phyloP scores from a whole-genome alignment of 2,888 invertebrate genomes.

The Platycnemis pennipes region DNA sequence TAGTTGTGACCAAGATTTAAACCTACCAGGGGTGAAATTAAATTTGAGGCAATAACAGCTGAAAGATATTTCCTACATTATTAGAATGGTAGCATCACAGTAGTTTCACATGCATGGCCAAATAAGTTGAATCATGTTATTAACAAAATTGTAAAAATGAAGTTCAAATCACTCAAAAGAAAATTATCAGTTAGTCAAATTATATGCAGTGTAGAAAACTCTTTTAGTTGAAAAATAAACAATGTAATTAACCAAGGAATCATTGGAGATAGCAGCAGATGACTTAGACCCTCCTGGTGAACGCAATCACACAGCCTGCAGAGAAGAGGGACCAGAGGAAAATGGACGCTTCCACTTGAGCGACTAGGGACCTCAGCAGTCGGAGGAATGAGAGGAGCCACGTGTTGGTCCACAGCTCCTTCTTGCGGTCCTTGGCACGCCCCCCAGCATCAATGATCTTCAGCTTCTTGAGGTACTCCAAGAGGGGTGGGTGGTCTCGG shows the following conservation, averaged over 20 bases:
- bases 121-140: not conserved
- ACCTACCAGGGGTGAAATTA: not conserved
- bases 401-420: conserved; percentile 54
- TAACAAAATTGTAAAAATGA: conserved; percentile 20
- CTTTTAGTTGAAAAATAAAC: not conserved
- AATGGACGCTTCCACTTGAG: conserved; percentile 81
- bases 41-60: not conserved
- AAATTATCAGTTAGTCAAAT: conserved; percentile 19
- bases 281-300: conserved; percentile 75
- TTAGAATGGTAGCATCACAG: conserved; percentile 41
- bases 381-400: conserved; percentile 77
- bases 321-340: conserved; percentile 82
- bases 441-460: conserved; percentile 79
- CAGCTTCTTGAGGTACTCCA: conserved; percentile 82
- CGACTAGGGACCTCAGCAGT: conserved; percentile 78
- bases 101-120: conserved; percentile 22
- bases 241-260: conserved; percentile 6
- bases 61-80: conserved; percentile 7
- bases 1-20: not conserved
- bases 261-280: not conserved
- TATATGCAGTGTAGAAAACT: not conserved
- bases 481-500: conserved; percentile 81
- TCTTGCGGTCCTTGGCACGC: conserved; percentile 47
- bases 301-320: conserved; percentile 81
- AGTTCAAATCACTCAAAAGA: not conserved